Evolutionary conservation across 1,140 invertebrate species (phyloP).

Genomic region (Dicyema japonicum): DNA sequence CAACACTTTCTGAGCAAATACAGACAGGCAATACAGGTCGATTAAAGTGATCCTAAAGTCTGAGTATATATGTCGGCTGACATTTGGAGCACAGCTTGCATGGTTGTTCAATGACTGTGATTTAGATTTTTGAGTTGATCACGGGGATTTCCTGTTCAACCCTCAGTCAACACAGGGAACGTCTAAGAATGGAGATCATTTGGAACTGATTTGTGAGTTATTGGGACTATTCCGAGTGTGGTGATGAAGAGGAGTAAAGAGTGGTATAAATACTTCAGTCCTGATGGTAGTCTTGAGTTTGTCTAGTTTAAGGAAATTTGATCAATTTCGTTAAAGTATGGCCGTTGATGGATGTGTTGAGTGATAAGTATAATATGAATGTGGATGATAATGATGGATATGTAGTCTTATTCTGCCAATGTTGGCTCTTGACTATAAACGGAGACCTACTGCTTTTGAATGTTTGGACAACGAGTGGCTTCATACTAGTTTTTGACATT

Average conservation of each 20-base stretch:
- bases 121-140: constrained; percentile 61
- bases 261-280: too few species aligned
- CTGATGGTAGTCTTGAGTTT: too few species aligned
- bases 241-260: too few species aligned
- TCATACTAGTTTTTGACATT: too few species aligned
- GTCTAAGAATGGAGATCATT: constrained; percentile 73
- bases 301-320: too few species aligned
- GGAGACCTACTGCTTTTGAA: constrained; percentile 56
- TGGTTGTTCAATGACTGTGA: constrained; percentile 28
- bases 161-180: constrained; percentile 48
- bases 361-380: constrained; percentile 78
- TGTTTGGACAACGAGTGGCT: constrained; percentile 71
- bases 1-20: constrained; percentile 67
- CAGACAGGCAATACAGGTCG: constrained; percentile 89
- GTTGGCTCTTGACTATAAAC: constrained; percentile 58
- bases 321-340: constrained; percentile 71
- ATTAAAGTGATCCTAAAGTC: constrained; percentile 71
- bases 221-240: too few species aligned
- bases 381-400: constrained; percentile 47
- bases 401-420: constrained; percentile 67
- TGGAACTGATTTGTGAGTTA: constrained; percentile 87
- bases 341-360: constrained; percentile 54
- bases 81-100: constrained; percentile 89
- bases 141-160: constrained; percentile 97
- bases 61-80: constrained; percentile 65